A percentile compares a stretch with the other conserved stretches of the same genome.
These are phyloP conservation scores for Isaurus tuberculatus DNA, from an alignment of 92 coral and sea anemone species.

Conservation along the genomic window DNA sequence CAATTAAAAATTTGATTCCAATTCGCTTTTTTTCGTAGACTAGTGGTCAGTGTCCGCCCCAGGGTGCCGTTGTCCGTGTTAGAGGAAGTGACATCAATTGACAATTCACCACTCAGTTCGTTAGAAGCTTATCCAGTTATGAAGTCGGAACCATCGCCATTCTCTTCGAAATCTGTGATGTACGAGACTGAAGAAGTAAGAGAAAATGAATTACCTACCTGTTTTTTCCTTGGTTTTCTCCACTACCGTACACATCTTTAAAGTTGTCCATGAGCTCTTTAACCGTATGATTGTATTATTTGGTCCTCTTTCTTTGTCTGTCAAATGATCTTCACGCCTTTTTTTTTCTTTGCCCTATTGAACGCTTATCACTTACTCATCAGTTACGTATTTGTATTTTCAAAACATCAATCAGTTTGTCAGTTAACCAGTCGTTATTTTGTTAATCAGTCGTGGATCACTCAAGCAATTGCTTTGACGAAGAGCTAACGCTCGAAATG, in stretches of 20 bases:
- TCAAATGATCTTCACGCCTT: no score
- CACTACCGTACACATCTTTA: not conserved
- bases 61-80: slow-evolving; percentile 86
- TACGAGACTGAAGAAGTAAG: slow-evolving; percentile 94
- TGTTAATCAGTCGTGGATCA: no score
- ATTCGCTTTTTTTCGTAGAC: slow-evolving; percentile 49
- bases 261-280: no score
- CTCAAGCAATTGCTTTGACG: not conserved
- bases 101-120: slow-evolving; percentile 95
- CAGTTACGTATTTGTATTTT: not conserved
- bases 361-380: no score
- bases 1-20: not conserved
- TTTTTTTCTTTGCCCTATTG: no score
- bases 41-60: slow-evolving; percentile 84
- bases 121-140: slow-evolving; percentile 94
- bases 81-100: slow-evolving; percentile 83
- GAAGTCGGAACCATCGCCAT: slow-evolving; percentile 94
- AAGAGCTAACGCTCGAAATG: no score
- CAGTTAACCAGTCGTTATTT: not conserved
- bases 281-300: no score
- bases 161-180: slow-evolving; percentile 99
- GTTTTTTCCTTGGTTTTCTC: not conserved
- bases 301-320: no score
- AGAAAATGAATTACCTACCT: not conserved
- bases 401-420: not conserved